These are phyloP conservation scores for Lycodopsis pacificus DNA, from an alignment of 2,797 vertebrate genomes.

Conservation along the genomic window DNA sequence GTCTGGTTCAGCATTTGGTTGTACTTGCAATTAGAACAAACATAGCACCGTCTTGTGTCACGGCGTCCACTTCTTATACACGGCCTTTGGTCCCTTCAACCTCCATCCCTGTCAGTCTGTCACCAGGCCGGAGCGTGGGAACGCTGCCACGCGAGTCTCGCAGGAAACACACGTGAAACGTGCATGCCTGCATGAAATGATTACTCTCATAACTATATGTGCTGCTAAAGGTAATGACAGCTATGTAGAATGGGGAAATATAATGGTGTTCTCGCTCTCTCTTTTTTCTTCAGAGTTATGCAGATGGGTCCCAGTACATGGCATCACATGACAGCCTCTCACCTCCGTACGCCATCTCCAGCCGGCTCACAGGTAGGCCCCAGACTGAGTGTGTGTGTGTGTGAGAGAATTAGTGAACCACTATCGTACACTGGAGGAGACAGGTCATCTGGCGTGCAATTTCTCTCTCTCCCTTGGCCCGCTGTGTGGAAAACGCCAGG, in stretches of 20 bases:
- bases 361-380: constrained; percentile 91
- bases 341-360: constrained; percentile 93
- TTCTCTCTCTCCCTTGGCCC: constrained; percentile 42
- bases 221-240: not conserved
- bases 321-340: constrained; percentile 95
- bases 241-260: not conserved
- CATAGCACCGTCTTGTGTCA: no score
- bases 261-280: not conserved
- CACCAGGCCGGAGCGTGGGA: no score
- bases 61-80: no score
- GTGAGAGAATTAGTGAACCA: constrained; percentile 44
- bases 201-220: not conserved
- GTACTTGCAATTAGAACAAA: no score
- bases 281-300: constrained; percentile 86
- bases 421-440: constrained; percentile 55
- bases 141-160: no score
- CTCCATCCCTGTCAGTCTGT: no score
- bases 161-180: no score
- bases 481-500: constrained; percentile 56
- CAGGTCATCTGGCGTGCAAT: constrained; percentile 66
- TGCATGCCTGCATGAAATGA: no score
- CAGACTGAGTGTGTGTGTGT: not conserved
- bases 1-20: no score
- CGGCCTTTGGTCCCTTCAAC: no score
- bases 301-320: constrained; percentile 93